A percentile compares a stretch with the other conserved stretches of the same genome.
Evolutionary conservation across 1,140 invertebrate species (phyloP).

Genomic region (Lucilia cuprina): DNA sequence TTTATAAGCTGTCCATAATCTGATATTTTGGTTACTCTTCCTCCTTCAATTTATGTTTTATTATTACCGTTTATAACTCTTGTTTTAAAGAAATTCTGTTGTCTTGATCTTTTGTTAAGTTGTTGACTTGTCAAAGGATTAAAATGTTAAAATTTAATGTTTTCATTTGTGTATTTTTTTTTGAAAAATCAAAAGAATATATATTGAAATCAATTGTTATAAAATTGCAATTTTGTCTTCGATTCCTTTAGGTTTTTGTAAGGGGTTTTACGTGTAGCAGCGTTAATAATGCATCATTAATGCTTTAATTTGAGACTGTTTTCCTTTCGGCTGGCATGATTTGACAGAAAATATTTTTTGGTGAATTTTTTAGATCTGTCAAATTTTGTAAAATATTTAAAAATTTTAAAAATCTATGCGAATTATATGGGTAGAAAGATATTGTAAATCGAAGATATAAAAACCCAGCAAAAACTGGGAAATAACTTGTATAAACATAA

Average conservation of each 20-base stretch:
- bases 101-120: slow-evolving; percentile 22
- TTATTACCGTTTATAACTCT: not conserved
- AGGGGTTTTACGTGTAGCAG: slow-evolving; percentile 37
- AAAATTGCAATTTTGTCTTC: slow-evolving; percentile 18
- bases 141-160: not conserved
- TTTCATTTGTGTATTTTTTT: not conserved
- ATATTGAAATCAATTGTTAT: not conserved
- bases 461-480: no score
- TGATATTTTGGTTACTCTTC: slow-evolving; percentile 21
- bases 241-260: not conserved
- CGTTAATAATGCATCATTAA: slow-evolving; percentile 63
- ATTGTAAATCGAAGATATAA: no score
- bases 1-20: slow-evolving; percentile 15
- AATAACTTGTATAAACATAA: no score
- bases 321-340: not conserved
- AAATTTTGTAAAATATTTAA: not conserved
- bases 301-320: slow-evolving; percentile 43
- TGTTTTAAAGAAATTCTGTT: not conserved
- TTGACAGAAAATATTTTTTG: slow-evolving; percentile 2
- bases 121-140: slow-evolving; percentile 34
- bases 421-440: no score
- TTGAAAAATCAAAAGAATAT: not conserved
- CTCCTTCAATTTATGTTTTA: not conserved
- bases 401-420: no score
- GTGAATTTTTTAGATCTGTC: not conserved